phyloP scores from a whole-genome alignment of 1,140 invertebrate species.

The Atta texana region DNA sequence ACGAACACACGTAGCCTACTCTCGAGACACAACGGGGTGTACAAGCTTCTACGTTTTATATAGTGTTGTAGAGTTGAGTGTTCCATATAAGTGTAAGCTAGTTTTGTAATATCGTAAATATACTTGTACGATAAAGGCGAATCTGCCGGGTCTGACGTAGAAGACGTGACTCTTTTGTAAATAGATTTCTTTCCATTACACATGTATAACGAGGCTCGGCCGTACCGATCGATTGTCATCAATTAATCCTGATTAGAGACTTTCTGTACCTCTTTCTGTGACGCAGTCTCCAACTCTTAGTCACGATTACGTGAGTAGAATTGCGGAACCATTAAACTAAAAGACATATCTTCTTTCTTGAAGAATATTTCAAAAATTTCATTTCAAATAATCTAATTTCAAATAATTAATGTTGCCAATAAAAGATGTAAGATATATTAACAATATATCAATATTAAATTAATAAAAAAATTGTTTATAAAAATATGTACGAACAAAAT shows the following conservation, averaged over 20 bases:
- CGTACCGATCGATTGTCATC: constrained; percentile 11
- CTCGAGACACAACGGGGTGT: constrained; percentile 61
- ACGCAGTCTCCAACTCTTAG: neutral
- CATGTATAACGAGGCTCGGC: neutral
- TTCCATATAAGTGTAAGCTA: constrained; percentile 72
- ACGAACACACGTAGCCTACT: constrained; percentile 52
- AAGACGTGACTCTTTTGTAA: constrained; percentile 60
- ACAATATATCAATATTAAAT: neutral
- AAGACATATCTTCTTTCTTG: neutral
- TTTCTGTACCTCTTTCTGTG: constrained; percentile 1
- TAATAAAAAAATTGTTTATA: neutral
- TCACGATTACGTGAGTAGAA: neutral
- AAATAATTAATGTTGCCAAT: neutral
- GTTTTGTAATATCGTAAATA: constrained; percentile 72
- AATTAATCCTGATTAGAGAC: constrained; percentile 14
- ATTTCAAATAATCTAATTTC: neutral
- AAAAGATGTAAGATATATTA: neutral
- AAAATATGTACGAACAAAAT: neutral
- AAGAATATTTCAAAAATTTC: neutral
- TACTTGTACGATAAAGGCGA: constrained; percentile 44
- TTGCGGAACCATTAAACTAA: neutral
- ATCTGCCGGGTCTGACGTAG: constrained; percentile 56
- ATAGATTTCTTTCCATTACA: constrained; percentile 64
- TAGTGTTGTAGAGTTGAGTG: constrained; percentile 74
- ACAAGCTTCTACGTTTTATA: constrained; percentile 76